Percentiles rank a stretch among this genome's conserved stretches.
Conservation (phyloP, 2,888 invertebrate species). For the Latheticus oryzae region DNA sequence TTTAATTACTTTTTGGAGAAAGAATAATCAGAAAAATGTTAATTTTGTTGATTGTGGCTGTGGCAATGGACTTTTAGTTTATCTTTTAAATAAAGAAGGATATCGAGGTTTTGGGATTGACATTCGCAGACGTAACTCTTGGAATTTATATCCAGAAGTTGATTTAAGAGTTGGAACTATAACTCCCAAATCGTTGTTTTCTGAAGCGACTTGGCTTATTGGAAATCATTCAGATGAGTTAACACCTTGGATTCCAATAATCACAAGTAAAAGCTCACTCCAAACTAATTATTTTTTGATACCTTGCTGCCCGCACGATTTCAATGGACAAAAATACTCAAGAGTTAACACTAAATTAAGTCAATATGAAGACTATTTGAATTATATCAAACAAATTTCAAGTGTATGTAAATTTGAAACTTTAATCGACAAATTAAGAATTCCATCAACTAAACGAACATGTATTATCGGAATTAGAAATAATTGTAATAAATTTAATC, state of each 20-base stretch:
- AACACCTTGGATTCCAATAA: slow-evolving; percentile 98
- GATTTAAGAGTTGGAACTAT: slow-evolving; percentile 76
- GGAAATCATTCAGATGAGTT: slow-evolving; percentile 99
- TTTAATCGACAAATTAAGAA: slow-evolving; percentile 85
- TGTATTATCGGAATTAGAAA: slow-evolving; percentile 73
- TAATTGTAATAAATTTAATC: slow-evolving; percentile 25
- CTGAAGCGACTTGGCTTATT: slow-evolving; percentile 90
- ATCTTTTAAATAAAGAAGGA: slow-evolving; percentile 88
- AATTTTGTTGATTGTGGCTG: slow-evolving; percentile 94
- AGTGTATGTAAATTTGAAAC: slow-evolving; percentile 79
- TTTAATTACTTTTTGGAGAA: slow-evolving; percentile 81
- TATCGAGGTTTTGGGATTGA: slow-evolving; percentile 85
- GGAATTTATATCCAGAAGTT: slow-evolving; percentile 80
- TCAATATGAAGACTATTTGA: slow-evolving; percentile 81
- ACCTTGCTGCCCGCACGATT: slow-evolving; percentile 95
- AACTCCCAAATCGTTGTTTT: slow-evolving; percentile 73
- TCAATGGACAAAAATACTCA: slow-evolving; percentile 87
- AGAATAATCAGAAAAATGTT: slow-evolving; percentile 54
- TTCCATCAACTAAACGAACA: slow-evolving; percentile 96
- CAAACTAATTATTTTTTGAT: slow-evolving; percentile 87
- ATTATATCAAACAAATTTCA: slow-evolving; percentile 73
- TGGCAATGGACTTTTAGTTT: slow-evolving; percentile 95
- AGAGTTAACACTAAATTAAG: slow-evolving; percentile 77
- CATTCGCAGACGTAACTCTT: slow-evolving; percentile 86
- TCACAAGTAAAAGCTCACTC: slow-evolving; percentile 83